Percentiles rank a stretch among this genome's conserved stretches.
phyloP scores from a whole-genome alignment of 2,888 invertebrate species.

The Ennomos fuscantarius region DNA sequence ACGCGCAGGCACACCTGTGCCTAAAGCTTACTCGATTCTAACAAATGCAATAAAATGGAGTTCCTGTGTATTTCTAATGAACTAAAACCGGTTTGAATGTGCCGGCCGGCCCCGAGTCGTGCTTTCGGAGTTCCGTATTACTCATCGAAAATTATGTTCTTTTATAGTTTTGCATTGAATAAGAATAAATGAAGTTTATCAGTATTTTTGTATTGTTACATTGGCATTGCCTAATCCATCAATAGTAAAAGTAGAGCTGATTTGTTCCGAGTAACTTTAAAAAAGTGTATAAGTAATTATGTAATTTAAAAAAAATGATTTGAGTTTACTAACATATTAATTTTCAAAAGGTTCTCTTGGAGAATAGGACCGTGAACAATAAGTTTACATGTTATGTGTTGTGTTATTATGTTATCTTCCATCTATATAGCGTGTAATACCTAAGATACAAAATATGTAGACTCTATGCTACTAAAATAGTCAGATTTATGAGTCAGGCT shows the following conservation, averaged over 20 bases:
- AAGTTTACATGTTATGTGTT: too few relatives aligned
- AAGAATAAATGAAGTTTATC: not conserved
- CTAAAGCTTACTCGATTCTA: constrained; percentile 25
- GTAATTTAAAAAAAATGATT: not conserved
- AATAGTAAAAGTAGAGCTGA: too few relatives aligned
- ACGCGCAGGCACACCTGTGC: constrained; percentile 28
- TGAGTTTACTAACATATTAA: not conserved
- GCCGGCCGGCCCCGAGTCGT: constrained; percentile 18
- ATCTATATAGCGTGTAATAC: constrained; percentile 3
- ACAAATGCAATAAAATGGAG: constrained; percentile 35
- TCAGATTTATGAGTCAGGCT: too few relatives aligned
- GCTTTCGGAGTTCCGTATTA: constrained; percentile 33
- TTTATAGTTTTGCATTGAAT: constrained; percentile 17
- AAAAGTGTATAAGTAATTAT: not conserved
- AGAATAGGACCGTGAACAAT: too few relatives aligned
- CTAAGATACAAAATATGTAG: too few relatives aligned
- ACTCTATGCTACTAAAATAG: too few relatives aligned
- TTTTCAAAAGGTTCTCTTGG: too few relatives aligned
- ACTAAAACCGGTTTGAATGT: constrained; percentile 31
- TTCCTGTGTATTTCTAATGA: constrained; percentile 34
- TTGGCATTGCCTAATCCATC: too few relatives aligned
- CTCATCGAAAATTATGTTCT: constrained; percentile 26
- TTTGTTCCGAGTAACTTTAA: too few relatives aligned
- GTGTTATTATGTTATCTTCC: too few relatives aligned
- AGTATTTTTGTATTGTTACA: too few relatives aligned